These are phyloP conservation scores for Sinelater perroti DNA, from an alignment of 2,888 invertebrate species.

Conservation along the genomic window DNA sequence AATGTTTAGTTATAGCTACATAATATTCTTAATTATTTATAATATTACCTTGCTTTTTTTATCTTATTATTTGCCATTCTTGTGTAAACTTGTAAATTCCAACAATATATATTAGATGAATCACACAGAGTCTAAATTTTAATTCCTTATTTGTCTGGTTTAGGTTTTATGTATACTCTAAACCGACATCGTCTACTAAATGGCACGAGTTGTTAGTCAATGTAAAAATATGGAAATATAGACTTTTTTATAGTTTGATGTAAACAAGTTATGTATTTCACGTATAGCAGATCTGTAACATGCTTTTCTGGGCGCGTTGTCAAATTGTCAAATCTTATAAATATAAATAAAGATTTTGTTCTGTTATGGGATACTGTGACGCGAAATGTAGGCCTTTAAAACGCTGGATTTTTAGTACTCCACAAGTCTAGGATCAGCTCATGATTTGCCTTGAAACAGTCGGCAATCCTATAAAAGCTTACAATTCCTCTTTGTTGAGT, in stretches of 20 bases:
- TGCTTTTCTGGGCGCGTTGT: not conserved
- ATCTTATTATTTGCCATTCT: not conserved
- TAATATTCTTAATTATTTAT: not conserved
- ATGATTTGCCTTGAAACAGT: not conserved
- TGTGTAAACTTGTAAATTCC: not conserved
- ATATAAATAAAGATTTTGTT: too few relatives aligned
- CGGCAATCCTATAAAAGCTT: slow-evolving; percentile 4
- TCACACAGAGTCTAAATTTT: not conserved
- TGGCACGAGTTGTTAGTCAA: not conserved
- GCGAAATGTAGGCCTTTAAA: not conserved
- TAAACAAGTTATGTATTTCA: too few relatives aligned
- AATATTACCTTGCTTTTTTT: not conserved
- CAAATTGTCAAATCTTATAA: not conserved
- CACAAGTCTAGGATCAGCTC: not conserved
- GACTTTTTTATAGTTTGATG: not conserved
- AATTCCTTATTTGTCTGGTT: not conserved
- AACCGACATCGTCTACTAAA: not conserved
- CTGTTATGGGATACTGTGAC: not conserved
- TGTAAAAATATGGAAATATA: not conserved
- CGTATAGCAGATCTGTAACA: too few relatives aligned
- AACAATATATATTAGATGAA: slow-evolving; percentile 1
- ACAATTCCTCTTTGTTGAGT: not conserved
- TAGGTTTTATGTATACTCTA: not conserved
- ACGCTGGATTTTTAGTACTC: not conserved
- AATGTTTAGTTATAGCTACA: not conserved